Evolutionary conservation across 2,797 vertebrate species (phyloP), one percentile per base, ranked within the genome.

Genomic region (Coreius guichenoti): DNA sequence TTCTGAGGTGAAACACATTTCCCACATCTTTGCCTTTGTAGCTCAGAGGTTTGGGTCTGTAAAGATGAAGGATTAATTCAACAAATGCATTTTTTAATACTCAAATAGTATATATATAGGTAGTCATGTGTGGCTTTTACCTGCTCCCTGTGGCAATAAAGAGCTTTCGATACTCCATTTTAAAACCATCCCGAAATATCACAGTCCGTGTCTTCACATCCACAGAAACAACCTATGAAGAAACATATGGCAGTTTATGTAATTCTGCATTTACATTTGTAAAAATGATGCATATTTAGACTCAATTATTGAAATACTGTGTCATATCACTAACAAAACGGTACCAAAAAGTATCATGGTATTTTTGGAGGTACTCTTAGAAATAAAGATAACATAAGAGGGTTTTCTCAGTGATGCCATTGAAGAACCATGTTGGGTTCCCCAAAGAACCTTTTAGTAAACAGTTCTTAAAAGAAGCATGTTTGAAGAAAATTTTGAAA

Each of bases 121-220:
- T 78, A 51, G 26, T 39, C 19, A 49, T 19, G 26, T 54, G 61
- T 65, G 29, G 63, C 29, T 29, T 65, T 70, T 89, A 99, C 98
- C 88, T 98, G 96, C 93, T 99, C 90, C 98, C 98, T 12, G 98
- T 98, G 0, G 97, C 98, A 90, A 99, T 96, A 82, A 99, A 95
- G 81, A 99, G 95, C 86, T 98, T 99, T 93, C 96, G 98, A 91
- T 98, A 99, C 88, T 99, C 98, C 95, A 99, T 97, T 93, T 96
- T 97, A 91, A 97, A 95, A 74, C 98, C 98, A 14, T 98, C 97
- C 84, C 97, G 97, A 94, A 99, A 99, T 47, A 96, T 95, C 0
- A 96, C 97, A 29, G 92, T 96, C 92, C 96, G 97, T 87, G 93
- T 96, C 93, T 97, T 98, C 79, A 97, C 92, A 14, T 99, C 98